Evolutionary conservation across 2,797 vertebrate species (phyloP).

Genomic region (Chrosomus eos): DNA sequence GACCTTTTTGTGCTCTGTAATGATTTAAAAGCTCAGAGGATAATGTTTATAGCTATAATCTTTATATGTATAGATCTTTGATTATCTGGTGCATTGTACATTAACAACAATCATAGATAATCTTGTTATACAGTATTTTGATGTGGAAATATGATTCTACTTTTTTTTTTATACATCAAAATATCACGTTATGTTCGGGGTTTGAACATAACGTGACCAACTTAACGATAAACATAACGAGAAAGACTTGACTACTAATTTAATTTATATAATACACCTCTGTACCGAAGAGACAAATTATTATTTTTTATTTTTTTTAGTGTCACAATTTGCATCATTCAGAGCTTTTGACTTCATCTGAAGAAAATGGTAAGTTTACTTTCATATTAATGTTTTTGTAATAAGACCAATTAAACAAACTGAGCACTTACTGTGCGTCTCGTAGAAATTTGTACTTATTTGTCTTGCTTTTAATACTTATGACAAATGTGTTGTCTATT

Average conservation of each 20-base stretch:
- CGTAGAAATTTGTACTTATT: neutral
- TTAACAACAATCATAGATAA: neutral
- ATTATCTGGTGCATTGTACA: neutral
- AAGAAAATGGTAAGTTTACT: conserved; percentile 14
- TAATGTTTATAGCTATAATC: neutral
- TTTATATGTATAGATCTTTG: neutral
- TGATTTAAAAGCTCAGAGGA: neutral
- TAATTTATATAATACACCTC: neutral
- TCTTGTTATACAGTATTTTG: neutral
- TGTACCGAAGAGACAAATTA: neutral
- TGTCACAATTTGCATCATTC: neutral
- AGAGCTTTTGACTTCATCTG: neutral
- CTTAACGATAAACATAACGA: neutral
- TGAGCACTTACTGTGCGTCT: neutral
- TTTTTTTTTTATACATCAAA: neutral
- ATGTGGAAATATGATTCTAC: neutral
- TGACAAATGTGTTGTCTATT: no score
- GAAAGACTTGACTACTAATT: neutral
- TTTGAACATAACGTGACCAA: neutral
- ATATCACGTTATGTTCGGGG: neutral
- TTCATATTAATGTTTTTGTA: neutral
- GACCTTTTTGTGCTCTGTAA: neutral
- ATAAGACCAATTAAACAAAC: neutral
- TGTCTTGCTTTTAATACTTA: neutral
- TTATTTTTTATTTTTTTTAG: neutral